A percentile compares a stretch with the other conserved stretches of the same genome.
phyloP scores from a whole-genome alignment of 2,797 vertebrate species.

The Notamacropus eugenii region DNA sequence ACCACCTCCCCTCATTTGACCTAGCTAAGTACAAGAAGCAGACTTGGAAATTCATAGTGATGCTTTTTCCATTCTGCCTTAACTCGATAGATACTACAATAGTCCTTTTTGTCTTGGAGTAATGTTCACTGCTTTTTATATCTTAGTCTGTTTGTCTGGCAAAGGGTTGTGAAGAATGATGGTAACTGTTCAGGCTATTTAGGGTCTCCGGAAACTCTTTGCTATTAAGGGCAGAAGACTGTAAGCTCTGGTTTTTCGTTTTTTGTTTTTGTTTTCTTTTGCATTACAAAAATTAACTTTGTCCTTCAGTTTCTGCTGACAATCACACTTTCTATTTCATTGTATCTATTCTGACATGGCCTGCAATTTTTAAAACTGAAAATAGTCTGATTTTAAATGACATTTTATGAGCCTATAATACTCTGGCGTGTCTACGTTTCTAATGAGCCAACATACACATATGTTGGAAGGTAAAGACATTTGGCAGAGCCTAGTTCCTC shows the following conservation, averaged over 20 bases:
- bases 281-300: neutral
- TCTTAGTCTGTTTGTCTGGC: slow-evolving; percentile 9
- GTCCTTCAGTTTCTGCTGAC: neutral
- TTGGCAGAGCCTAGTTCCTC: too few species aligned
- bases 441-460: neutral
- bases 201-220: neutral
- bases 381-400: neutral
- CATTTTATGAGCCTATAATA: neutral
- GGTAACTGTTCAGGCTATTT: neutral
- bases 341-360: neutral
- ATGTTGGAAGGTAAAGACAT: neutral
- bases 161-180: slow-evolving; percentile 9
- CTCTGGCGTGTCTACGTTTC: accelerated
- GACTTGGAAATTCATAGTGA: neutral
- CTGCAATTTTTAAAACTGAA: accelerated
- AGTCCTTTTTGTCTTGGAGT: slow-evolving; percentile 35
- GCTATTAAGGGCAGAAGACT: neutral
- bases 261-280: neutral
- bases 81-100: neutral
- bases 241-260: neutral
- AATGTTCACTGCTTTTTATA: neutral
- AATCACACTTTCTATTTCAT: neutral
- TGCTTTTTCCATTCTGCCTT: neutral
- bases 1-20: neutral
- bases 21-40: neutral